Evolutionary conservation across 2,888 invertebrate genomes (phyloP), one percentile per base, ranked within the genome.

Genomic region (Clanis bilineata): DNA sequence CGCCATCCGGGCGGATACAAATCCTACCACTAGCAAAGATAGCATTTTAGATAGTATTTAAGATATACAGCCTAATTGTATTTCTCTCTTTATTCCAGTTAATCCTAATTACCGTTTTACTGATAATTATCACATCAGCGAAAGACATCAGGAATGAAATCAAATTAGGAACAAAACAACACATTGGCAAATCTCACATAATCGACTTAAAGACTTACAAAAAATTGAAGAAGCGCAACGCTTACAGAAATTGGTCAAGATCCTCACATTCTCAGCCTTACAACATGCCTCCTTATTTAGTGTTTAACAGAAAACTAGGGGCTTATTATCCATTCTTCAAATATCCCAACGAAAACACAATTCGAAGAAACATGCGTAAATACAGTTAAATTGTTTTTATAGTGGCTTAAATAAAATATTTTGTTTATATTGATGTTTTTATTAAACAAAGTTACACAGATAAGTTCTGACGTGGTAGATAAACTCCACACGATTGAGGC

Each of bases 311-410:
- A 61, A 88, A 89, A 67, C 68, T 73, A 7, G 89, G 89, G 0
- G 77, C 88, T 0, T 90, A 90, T 47, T 88, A 80, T 36, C 90
- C 90, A 0, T 90, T 86, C 64, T 90, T 78, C 54, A 85, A 79
- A 18, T 84, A 77, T 56, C 86, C 87, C 0, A 72, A 67, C 58
- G 81, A 82, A 28, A 83, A 77, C 41, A 77, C 21, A 51, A 56
- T 76, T 0, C 72, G 78, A 45, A 68, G 81, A 44, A 77, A 67
- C 54, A 69, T 72, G 68, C 68, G 64, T 18, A 72, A 64, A 61
- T 51, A 61, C 9, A 61, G 38, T 57, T 47, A 25, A 45, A 44
- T 10, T n/a, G n/a, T n/a, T n/a, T n/a, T 21, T 44, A 22, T 6
- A 45, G 7, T n/a, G n/a, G n/a, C n/a, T n/a, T n/a, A n/a, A n/a